Conservation (phyloP, 1,140 invertebrate species). For the Zaprionus davidi region DNA sequence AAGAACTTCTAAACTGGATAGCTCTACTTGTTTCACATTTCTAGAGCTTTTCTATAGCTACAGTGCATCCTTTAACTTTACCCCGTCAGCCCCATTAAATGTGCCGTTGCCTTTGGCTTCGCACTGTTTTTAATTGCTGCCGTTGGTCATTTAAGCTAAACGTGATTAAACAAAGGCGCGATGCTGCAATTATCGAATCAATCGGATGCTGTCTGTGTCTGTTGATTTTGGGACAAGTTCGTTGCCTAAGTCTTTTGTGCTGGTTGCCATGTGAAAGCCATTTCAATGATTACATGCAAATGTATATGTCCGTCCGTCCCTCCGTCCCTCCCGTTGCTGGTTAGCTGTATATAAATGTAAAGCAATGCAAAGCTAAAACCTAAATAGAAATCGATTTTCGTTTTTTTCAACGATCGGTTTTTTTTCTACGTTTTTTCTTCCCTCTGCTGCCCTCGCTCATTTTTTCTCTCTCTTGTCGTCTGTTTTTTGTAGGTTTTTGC, state of each 20-base stretch:
- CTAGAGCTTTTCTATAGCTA: no score
- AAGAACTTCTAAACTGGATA: no score
- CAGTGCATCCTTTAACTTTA: no score
- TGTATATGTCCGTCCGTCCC: slow-evolving; percentile 6
- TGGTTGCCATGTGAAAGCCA: slow-evolving; percentile 71
- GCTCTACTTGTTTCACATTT: no score
- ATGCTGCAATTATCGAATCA: slow-evolving; percentile 76
- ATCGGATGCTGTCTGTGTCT: slow-evolving; percentile 43
- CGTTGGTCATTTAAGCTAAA: slow-evolving; percentile 22
- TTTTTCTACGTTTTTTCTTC: slow-evolving; percentile 8
- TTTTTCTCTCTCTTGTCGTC: slow-evolving; percentile 4
- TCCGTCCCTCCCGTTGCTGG: not conserved
- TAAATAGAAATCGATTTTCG: slow-evolving; percentile 78
- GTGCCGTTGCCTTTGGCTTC: not conserved
- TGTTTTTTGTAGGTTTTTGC: slow-evolving; percentile 48
- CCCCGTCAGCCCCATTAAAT: not conserved
- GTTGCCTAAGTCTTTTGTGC: slow-evolving; percentile 81
- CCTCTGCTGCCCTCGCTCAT: not conserved
- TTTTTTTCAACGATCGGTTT: slow-evolving; percentile 29
- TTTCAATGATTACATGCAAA: slow-evolving; percentile 66
- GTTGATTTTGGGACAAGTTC: slow-evolving; percentile 78
- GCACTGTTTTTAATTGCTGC: slow-evolving; percentile 51
- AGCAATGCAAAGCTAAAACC: slow-evolving; percentile 73
- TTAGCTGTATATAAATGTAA: slow-evolving; percentile 53
- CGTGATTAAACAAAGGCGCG: slow-evolving; percentile 60